A percentile compares a stretch with the other conserved stretches of the same genome.
These are phyloP conservation scores for Probaryconus sp. DNA, from an alignment of 1,140 invertebrate genomes.

Conservation along the genomic window DNA sequence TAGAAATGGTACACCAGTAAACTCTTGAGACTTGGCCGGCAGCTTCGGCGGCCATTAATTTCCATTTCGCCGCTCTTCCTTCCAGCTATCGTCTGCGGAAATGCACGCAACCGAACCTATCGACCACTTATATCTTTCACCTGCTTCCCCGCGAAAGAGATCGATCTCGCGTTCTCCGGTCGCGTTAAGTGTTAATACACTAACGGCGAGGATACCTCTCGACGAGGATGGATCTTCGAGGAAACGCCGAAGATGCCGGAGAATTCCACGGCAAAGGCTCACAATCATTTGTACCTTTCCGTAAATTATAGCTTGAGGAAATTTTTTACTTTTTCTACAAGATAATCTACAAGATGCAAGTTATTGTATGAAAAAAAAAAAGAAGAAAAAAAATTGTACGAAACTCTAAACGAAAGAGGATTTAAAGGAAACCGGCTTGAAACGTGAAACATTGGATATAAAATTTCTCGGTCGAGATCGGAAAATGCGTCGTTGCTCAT, in stretches of 20 bases:
- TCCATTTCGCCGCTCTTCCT: conserved; percentile 42
- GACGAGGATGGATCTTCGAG: conserved; percentile 52
- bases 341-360: too few relatives aligned
- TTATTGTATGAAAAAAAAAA: too few relatives aligned
- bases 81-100: conserved; percentile 48
- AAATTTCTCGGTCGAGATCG: conserved; percentile 26
- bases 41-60: conserved; percentile 44
- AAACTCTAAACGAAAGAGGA: too few relatives aligned
- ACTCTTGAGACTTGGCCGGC: conserved; percentile 34
- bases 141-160: conserved; percentile 53
- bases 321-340: too few relatives aligned
- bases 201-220: conserved; percentile 29
- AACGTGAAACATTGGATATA: not conserved
- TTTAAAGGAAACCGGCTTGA: too few relatives aligned
- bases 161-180: conserved; percentile 44
- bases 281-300: conserved; percentile 46
- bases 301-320: too few relatives aligned
- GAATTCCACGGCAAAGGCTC: conserved; percentile 34
- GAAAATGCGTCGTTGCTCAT: conserved; percentile 51
- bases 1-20: too few relatives aligned
- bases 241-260: conserved; percentile 39
- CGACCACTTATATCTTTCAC: conserved; percentile 58
- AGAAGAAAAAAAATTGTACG: too few relatives aligned
- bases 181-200: conserved; percentile 47
- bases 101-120: conserved; percentile 35